Base-by-base conservation (phyloP, 2,888 invertebrate genomes). In the Aproaerema taeniolella region DNA sequence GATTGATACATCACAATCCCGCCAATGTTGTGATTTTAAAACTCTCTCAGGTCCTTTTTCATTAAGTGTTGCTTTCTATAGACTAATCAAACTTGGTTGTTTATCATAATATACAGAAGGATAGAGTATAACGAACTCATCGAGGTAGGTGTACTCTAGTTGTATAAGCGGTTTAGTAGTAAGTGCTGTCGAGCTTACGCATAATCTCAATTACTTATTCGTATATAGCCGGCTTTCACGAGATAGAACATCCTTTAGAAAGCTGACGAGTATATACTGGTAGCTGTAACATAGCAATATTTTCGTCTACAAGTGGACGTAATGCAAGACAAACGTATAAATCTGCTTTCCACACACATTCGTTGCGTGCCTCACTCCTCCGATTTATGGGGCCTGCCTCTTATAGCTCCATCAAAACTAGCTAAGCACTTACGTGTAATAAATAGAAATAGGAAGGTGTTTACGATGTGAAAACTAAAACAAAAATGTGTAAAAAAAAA, bases 1-100 rank as follows among this genome's bases (percentile, higher is more conserved):
- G 67, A 79, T 82, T 80, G 82, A 78, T 77, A 80, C 70, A 77
- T 75, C 70, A 70, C 61, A 70, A 70, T 72, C 71, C 65, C 63
- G 63, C 62, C 67, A 59, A 65, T 65, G 63, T 61, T 65, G 62
- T 69, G 72, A 75, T 79, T 79, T 77, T 69, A 66, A 71, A 77
- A 68, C 61, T 61, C 67, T 63, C 64, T 52, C 51, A 55, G 57
- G 53, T 56, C 52, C 58, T 55, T 61, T 66, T 64, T 56, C 56
- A 55, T 55, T 61, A 58, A 46, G 35, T 39, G 45, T 39, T 32
- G 37, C 39, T 42, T 48, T 38, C 43, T 52, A 49, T 47, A 41
- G 39, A 46, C 35, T 52, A 50, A 51, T 49, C 45, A 51, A 53
- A 45, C 41, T 44, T 45, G 43, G 26, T 15, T 35, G 26, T 28